These are phyloP conservation scores for Achroia grisella DNA, from an alignment of 1,140 invertebrate species.

Conservation along the genomic window DNA sequence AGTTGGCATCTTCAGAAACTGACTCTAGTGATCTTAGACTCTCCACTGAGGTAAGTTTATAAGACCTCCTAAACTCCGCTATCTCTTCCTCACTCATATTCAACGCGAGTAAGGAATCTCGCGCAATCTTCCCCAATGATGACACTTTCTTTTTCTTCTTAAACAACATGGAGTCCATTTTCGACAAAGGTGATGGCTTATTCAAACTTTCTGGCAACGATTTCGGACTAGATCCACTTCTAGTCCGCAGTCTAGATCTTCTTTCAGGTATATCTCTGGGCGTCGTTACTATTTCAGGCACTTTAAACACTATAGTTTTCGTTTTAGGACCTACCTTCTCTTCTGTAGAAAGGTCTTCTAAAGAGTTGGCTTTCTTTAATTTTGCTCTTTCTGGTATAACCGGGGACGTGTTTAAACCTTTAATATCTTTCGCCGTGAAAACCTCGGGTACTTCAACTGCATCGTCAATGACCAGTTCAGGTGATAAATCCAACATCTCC, in stretches of 20 bases:
- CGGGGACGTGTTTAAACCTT: slow-evolving; percentile 36
- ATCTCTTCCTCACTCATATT: slow-evolving; percentile 70
- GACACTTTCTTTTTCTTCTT: slow-evolving; percentile 63
- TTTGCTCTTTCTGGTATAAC: slow-evolving; percentile 54
- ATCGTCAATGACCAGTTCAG: slow-evolving; percentile 57
- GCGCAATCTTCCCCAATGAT: slow-evolving; percentile 62
- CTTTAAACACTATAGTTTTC: slow-evolving; percentile 57
- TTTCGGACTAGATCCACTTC: slow-evolving; percentile 63
- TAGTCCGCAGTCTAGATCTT: slow-evolving; percentile 33
- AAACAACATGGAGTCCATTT: slow-evolving; percentile 47
- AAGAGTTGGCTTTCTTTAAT: slow-evolving; percentile 53
- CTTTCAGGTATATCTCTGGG: slow-evolving; percentile 55
- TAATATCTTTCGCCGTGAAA: slow-evolving; percentile 41
- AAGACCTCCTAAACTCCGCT: slow-evolving; percentile 50
- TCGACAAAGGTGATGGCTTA: slow-evolving; percentile 46
- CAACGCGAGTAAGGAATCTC: slow-evolving; percentile 59
- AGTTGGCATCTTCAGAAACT: slow-evolving; percentile 65
- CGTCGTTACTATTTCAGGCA: slow-evolving; percentile 49
- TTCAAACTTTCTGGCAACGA: slow-evolving; percentile 61
- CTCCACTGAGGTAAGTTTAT: slow-evolving; percentile 62
- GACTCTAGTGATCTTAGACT: slow-evolving; percentile 62
- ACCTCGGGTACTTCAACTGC: slow-evolving; percentile 45
- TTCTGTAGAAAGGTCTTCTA: slow-evolving; percentile 44
- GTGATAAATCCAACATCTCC: slow-evolving; percentile 51
- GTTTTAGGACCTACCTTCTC: slow-evolving; percentile 43